These are phyloP conservation scores for Brachyhypopomus gauderio DNA, from an alignment of 2,113 vertebrate species.

Conservation along the genomic window DNA sequence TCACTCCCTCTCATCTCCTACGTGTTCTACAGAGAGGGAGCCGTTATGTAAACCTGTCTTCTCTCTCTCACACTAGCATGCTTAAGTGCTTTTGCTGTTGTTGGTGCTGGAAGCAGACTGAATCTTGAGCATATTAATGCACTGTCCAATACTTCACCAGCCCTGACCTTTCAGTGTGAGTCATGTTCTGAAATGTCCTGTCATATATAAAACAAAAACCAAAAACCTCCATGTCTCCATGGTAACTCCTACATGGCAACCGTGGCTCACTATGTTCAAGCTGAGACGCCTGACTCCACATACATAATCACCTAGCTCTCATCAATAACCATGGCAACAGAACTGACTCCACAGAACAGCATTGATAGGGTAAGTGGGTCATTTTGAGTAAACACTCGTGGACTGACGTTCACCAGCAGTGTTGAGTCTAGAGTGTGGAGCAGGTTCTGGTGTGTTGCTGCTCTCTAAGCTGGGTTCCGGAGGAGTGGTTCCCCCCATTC, in stretches of 20 bases:
- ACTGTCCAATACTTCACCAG: conserved; percentile 5
- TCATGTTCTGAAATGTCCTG: conserved; percentile 44
- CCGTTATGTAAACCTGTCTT: conserved; percentile 20
- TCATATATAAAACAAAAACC: conserved; percentile 25
- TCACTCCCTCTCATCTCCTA: not conserved
- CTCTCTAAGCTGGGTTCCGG: too few relatives aligned
- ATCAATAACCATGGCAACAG: conserved; percentile 53
- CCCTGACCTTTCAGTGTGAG: conserved; percentile 36
- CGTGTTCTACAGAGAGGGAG: not conserved
- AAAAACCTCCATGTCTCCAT: conserved; percentile 50
- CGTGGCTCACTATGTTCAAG: conserved; percentile 29
- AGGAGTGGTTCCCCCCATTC: too few relatives aligned
- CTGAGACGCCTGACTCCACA: conserved; percentile 35
- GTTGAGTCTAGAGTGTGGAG: not conserved
- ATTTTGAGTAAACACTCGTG: not conserved
- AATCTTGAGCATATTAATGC: conserved; percentile 33
- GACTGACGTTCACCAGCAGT: not conserved
- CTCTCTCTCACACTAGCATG: not conserved
- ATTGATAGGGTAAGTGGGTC: conserved; percentile 13
- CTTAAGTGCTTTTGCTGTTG: conserved; percentile 10
- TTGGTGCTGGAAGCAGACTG: not conserved
- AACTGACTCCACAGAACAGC: conserved; percentile 12
- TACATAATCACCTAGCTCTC: conserved; percentile 38
- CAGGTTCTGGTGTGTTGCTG: too few relatives aligned
- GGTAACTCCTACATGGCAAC: conserved; percentile 46